Evolutionary conservation across 2,888 invertebrate genomes (phyloP).

Genomic region (Augochlorella aurata): DNA sequence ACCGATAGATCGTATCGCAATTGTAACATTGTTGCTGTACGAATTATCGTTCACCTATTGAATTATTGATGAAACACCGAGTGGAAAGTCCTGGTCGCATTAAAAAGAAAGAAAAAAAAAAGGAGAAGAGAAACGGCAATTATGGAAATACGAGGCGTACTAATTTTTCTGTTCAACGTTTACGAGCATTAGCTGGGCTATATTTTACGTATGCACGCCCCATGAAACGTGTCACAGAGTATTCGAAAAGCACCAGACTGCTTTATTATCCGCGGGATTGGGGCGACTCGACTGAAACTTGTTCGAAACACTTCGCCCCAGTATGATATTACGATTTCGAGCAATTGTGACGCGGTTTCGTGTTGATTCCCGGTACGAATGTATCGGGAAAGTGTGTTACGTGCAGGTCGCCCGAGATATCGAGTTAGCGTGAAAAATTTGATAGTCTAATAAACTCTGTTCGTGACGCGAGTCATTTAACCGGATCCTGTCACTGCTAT

Average conservation of each 20-base stretch:
- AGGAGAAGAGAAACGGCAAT: background rate
- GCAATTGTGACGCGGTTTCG: conserved; percentile 12
- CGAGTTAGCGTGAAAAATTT: conserved; percentile 21
- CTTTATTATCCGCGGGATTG: background rate
- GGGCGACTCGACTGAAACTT: conserved; percentile 5
- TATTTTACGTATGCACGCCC: background rate
- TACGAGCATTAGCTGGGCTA: background rate
- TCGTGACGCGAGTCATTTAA: background rate
- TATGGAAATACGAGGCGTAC: background rate
- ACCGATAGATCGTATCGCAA: conserved; percentile 10
- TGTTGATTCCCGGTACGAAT: background rate
- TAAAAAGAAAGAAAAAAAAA: background rate
- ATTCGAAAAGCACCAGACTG: background rate
- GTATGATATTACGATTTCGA: conserved; percentile 11
- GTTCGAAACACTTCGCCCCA: background rate
- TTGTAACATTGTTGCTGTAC: background rate
- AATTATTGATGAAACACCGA: conserved; percentile 29
- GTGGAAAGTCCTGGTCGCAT: background rate
- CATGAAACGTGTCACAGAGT: background rate
- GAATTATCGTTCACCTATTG: background rate
- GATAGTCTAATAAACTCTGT: conserved; percentile 12
- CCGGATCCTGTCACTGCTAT: background rate
- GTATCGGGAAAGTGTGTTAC: background rate
- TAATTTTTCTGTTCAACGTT: background rate
- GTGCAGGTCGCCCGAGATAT: background rate